These are phyloP conservation scores for Paralinhomoeus sp. DNA, from an alignment of 2,888 invertebrate genomes.

Conservation along the genomic window DNA sequence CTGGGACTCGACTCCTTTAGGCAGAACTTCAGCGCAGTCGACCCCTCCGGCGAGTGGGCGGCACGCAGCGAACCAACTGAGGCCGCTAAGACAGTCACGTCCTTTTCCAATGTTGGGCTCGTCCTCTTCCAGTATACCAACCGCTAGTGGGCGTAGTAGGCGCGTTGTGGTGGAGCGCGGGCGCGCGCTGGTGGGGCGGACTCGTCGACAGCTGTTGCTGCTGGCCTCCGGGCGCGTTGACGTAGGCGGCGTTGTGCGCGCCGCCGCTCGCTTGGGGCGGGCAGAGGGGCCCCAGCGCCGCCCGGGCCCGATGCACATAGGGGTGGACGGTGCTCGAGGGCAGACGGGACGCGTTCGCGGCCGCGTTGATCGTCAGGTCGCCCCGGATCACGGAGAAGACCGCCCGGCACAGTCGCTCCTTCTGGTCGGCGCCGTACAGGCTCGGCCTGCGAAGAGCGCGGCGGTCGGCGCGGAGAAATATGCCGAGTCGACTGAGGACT, in stretches of 20 bases:
- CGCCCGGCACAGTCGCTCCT: not conserved
- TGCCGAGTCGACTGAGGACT: no score
- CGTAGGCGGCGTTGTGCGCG: not conserved
- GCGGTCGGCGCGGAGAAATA: no score
- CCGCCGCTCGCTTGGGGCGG: not conserved
- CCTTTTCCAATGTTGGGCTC: no score
- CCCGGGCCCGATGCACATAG: slow-evolving; percentile 4
- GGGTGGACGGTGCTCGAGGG: slow-evolving; percentile 5
- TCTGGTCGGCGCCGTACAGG: slow-evolving; percentile 3
- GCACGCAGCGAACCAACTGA: no score
- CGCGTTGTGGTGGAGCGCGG: no score
- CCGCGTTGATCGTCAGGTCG: slow-evolving; percentile 4
- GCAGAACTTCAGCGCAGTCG: no score
- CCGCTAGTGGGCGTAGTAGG: not conserved
- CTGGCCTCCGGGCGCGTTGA: no score
- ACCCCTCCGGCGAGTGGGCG: no score
- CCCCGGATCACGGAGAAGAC: slow-evolving; percentile 1
- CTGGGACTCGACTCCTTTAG: no score
- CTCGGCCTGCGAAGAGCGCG: not conserved
- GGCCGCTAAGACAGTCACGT: no score
- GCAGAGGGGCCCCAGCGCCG: not conserved
- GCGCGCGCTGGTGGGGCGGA: no score
- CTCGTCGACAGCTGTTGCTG: no score
- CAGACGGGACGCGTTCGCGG: slow-evolving; percentile 2
- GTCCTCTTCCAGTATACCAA: not conserved